Evolutionary conservation across 2,797 vertebrate species (phyloP).

Genomic region (Stomatorhinus walkeri): DNA sequence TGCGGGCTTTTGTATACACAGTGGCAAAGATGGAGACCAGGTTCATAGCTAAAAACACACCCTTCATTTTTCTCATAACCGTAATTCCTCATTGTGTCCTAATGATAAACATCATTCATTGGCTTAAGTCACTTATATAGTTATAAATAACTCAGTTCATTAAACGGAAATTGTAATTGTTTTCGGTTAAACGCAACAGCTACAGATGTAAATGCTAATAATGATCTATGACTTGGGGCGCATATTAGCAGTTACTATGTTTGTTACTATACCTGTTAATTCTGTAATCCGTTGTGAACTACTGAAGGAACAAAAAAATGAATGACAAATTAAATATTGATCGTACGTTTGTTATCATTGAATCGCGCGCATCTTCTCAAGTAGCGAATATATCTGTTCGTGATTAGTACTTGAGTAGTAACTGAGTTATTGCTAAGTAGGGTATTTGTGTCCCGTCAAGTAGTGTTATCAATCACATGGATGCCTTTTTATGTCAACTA

Average conservation of each 20-base stretch:
- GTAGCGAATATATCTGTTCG: not conserved
- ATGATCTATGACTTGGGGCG: not conserved
- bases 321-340: not conserved
- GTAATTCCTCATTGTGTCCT: not conserved
- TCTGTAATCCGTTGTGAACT: not conserved
- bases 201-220: not conserved
- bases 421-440: not conserved
- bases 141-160: not conserved
- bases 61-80: not conserved
- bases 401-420: not conserved
- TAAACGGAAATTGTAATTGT: not conserved
- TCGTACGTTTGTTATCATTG: not conserved
- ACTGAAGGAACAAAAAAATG: not conserved
- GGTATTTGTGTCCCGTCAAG: not conserved
- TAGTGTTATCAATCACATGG: not conserved
- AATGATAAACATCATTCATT: not conserved
- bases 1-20: conserved; percentile 38
- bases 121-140: not conserved
- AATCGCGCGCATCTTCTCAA: not conserved
- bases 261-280: not conserved
- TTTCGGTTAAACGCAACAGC: not conserved
- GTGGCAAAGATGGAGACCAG: not conserved
- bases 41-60: not conserved
- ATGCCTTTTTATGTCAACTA: not conserved
- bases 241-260: not conserved